phyloP scores from a whole-genome alignment of 2,888 invertebrate species.

The Perdita meconis region DNA sequence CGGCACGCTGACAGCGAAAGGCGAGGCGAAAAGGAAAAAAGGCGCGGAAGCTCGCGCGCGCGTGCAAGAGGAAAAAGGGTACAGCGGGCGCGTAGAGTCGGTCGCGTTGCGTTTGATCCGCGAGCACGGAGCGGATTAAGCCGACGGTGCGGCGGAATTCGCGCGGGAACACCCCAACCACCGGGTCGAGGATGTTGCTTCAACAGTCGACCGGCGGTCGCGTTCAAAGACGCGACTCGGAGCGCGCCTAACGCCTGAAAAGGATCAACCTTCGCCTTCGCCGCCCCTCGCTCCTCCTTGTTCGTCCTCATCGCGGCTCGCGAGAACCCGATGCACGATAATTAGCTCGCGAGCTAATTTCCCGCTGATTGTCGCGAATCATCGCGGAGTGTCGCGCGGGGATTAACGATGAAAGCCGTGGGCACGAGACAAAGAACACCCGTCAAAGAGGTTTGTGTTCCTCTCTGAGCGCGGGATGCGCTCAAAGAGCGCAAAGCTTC shows the following conservation, averaged over 20 bases:
- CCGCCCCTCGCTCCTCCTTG: constrained; percentile 45
- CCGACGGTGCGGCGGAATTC: constrained; percentile 44
- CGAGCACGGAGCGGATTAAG: constrained; percentile 59
- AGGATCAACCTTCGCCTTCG: constrained; percentile 52
- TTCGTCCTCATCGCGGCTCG: constrained; percentile 66
- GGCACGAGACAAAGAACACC: constrained; percentile 47
- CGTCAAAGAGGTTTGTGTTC: constrained; percentile 50
- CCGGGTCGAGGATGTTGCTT: constrained; percentile 4
- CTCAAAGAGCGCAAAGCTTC: constrained; percentile 37
- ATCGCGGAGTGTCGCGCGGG: constrained; percentile 42
- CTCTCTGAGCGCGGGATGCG: constrained; percentile 7
- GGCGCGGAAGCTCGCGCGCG: constrained; percentile 27
- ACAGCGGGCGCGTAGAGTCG: constrained; percentile 5
- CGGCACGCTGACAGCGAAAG: constrained; percentile 50
- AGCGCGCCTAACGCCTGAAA: constrained; percentile 51
- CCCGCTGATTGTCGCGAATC: constrained; percentile 71
- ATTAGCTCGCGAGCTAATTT: constrained; percentile 82
- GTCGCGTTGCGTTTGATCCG: constrained; percentile 66
- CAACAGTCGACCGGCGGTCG: constrained; percentile 34
- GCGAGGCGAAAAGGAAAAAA: constrained; percentile 16
- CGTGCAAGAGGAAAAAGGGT: constrained; percentile 22
- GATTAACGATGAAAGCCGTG: constrained; percentile 40
- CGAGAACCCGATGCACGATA: constrained; percentile 65
- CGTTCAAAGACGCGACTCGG: constrained; percentile 41
- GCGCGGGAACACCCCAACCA: constrained; percentile 39